Percentiles rank a stretch among this genome's conserved stretches.
These are phyloP conservation scores for Sericinus montela DNA, from an alignment of 2,888 invertebrate genomes.

Conservation along the genomic window DNA sequence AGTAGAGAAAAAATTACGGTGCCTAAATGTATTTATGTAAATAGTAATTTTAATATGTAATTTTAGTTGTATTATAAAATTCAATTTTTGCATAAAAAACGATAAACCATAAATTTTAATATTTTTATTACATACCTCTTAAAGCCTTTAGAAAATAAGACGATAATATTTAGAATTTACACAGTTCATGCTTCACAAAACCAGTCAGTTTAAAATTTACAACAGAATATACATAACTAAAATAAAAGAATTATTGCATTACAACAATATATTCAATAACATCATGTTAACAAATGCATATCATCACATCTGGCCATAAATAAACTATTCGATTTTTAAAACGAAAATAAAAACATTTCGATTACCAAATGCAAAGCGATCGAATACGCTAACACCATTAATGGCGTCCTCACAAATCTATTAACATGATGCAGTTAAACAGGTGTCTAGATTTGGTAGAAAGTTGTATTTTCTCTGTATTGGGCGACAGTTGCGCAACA, in stretches of 20 bases:
- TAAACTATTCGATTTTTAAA: constrained; percentile 14
- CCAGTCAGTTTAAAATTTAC: background rate
- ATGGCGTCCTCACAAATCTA: constrained; percentile 34
- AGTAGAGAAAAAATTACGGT: constrained; percentile 79
- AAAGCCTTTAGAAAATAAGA: background rate
- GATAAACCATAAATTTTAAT: constrained; percentile 44
- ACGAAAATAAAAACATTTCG: constrained; percentile 22
- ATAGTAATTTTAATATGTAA: constrained; percentile 78
- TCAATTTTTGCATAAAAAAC: constrained; percentile 73
- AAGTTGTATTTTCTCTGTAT: constrained; percentile 58
- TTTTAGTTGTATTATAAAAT: constrained; percentile 74
- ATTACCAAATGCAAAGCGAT: constrained; percentile 26
- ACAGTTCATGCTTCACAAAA: constrained; percentile 8
- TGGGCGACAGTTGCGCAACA: constrained; percentile 54
- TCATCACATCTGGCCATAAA: background rate
- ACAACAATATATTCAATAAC: no score
- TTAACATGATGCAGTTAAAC: constrained; percentile 40
- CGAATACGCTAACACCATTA: constrained; percentile 24
- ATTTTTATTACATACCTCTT: constrained; percentile 28
- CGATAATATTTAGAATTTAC: background rate
- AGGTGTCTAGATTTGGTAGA: constrained; percentile 56
- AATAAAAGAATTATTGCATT: background rate
- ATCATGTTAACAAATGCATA: no score
- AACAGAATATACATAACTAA: background rate
- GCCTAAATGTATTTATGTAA: constrained; percentile 80